These are phyloP conservation scores for Troides helena DNA, from an alignment of 2,888 invertebrate genomes.

Conservation along the genomic window DNA sequence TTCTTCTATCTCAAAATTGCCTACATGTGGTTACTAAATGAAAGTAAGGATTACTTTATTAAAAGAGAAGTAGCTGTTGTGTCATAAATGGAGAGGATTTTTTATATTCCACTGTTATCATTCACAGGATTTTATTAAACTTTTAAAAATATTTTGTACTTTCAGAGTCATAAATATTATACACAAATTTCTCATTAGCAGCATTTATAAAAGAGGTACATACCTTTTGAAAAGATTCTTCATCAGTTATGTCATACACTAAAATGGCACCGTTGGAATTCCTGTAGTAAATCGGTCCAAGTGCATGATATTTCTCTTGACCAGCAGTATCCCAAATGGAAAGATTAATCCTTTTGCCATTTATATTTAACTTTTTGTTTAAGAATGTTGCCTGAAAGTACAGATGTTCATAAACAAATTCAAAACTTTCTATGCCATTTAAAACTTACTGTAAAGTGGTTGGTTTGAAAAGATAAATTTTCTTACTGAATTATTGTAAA, in stretches of 20 bases:
- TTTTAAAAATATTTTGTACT: neutral
- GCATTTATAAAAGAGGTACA: constrained; percentile 12
- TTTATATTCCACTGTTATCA: too few species aligned
- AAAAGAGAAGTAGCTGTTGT: too few species aligned
- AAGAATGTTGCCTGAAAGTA: constrained; percentile 94
- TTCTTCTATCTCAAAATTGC: too few species aligned
- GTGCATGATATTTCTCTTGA: constrained; percentile 97
- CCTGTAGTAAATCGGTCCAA: constrained; percentile 98
- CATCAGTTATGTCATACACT: constrained; percentile 98
- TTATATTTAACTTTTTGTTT: constrained; percentile 94
- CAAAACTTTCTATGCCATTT: neutral
- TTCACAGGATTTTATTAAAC: too few species aligned
- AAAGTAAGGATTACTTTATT: too few species aligned
- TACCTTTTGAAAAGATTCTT: constrained; percentile 97
- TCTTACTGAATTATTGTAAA: too few species aligned
- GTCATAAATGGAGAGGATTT: too few species aligned
- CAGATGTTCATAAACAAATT: neutral
- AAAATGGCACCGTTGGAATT: constrained; percentile 98
- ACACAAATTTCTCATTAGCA: too few species aligned
- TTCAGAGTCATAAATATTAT: neutral
- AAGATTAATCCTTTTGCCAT: constrained; percentile 92
- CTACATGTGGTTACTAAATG: too few species aligned
- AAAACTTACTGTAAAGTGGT: too few species aligned
- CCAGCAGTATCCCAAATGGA: constrained; percentile 99
- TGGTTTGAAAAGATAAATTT: too few species aligned